Percentiles rank a stretch among this genome's conserved stretches.
Evolutionary conservation across 2,113 vertebrate genomes (phyloP).

Genomic region (Thamnophis sirtalis): DNA sequence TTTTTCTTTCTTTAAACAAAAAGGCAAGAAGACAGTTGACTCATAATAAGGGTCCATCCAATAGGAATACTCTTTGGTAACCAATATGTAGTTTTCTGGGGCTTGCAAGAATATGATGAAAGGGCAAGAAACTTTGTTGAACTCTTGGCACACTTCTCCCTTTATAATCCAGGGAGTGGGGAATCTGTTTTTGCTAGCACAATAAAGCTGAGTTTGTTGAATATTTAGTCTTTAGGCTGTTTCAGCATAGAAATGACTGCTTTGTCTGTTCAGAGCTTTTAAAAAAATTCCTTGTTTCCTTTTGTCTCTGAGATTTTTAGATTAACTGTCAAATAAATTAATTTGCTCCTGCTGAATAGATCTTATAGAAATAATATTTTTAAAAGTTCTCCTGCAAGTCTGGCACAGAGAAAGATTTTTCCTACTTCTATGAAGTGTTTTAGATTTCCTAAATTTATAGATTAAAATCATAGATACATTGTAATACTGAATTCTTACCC

Average conservation of each 20-base stretch:
- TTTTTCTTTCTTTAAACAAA: conserved; percentile 26
- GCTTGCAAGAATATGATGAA: conserved; percentile 39
- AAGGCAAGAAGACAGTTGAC: conserved; percentile 40
- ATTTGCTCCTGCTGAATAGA: conserved; percentile 17
- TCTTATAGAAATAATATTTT: not conserved
- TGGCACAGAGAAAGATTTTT: conserved; percentile 11
- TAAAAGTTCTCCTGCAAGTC: not conserved
- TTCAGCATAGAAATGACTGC: conserved; percentile 40
- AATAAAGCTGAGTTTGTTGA: conserved; percentile 50
- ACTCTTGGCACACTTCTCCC: conserved; percentile 36
- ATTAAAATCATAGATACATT: not conserved
- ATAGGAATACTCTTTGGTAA: not conserved
- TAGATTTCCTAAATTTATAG: not conserved
- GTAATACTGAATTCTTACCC: not conserved
- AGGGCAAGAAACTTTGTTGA: conserved; percentile 47
- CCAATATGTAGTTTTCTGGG: conserved; percentile 42
- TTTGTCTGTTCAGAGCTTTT: conserved; percentile 32
- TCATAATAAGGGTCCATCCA: conserved; percentile 17
- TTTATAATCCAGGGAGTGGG: conserved; percentile 24
- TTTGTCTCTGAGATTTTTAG: conserved; percentile 33
- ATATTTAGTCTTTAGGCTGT: conserved; percentile 40
- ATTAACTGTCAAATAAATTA: conserved; percentile 48
- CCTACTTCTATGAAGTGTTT: not conserved
- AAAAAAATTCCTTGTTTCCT: conserved; percentile 48
- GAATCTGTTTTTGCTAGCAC: conserved; percentile 44